Conservation (phyloP, 2,113 vertebrate species). For the Petrocephalus zakoni region DNA sequence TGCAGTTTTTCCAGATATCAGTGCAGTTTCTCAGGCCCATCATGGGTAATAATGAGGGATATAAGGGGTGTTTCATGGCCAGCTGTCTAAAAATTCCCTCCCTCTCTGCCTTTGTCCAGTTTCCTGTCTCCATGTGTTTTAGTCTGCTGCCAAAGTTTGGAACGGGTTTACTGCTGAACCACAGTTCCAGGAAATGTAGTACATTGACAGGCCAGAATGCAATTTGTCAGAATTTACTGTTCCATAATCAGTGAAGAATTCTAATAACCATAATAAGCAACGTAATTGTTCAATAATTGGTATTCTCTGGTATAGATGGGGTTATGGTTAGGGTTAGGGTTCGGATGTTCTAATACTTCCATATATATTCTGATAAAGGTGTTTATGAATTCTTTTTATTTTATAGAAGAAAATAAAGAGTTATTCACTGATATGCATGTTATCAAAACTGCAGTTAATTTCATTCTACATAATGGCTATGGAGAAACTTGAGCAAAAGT, state of each 20-base stretch:
- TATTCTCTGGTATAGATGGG: not conserved
- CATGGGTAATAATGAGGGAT: constrained; percentile 34
- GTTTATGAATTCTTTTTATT: not conserved
- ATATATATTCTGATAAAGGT: not conserved
- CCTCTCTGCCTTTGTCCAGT: constrained; percentile 21
- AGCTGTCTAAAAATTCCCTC: constrained; percentile 26
- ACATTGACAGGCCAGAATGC: constrained; percentile 18
- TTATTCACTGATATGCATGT: not conserved
- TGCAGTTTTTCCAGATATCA: constrained; percentile 36
- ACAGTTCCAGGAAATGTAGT: constrained; percentile 11
- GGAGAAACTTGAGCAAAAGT: not conserved
- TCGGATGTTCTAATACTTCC: not conserved
- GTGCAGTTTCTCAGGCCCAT: constrained; percentile 25
- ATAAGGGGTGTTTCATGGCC: constrained; percentile 22
- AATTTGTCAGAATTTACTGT: constrained; percentile 4
- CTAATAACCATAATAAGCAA: constrained; percentile 17
- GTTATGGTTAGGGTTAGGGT: not conserved
- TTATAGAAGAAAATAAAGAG: not conserved
- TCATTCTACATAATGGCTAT: not conserved
- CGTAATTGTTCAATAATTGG: not conserved
- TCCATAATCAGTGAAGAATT: constrained; percentile 10
- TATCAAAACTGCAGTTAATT: not conserved
- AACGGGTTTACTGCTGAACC: not conserved
- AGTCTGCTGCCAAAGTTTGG: constrained; percentile 21
- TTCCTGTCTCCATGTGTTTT: constrained; percentile 24